Conservation (phyloP, 2,888 invertebrate species). For the Epinotia bilunana region DNA sequence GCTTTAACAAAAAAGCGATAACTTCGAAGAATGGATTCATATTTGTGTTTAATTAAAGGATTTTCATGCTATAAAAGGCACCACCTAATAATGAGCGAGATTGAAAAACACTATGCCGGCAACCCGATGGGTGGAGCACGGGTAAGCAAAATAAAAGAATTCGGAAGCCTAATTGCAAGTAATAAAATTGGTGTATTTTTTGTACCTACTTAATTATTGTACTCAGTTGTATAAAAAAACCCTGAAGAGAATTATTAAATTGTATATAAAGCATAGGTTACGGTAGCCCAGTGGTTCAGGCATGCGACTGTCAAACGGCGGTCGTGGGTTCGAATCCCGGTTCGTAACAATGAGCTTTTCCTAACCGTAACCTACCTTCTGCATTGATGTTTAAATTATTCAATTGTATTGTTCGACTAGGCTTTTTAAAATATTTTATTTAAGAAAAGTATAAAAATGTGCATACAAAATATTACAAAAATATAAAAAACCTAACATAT, state of each 20-base stretch:
- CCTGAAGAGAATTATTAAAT: background rate
- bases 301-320: too few relatives aligned
- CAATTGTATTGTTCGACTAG: too few relatives aligned
- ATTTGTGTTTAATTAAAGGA: conserved; percentile 79
- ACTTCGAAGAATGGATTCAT: conserved; percentile 71
- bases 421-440: too few relatives aligned
- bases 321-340: too few relatives aligned
- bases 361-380: too few relatives aligned
- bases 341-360: too few relatives aligned
- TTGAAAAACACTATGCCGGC: conserved; percentile 49
- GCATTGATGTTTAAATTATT: too few relatives aligned
- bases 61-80: conserved; percentile 76
- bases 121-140: conserved; percentile 48
- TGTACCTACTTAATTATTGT: background rate
- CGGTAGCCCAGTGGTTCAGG: too few relatives aligned
- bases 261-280: background rate
- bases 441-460: too few relatives aligned
- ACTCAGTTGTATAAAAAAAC: background rate
- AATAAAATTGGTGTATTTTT: conserved; percentile 4
- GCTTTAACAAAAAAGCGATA: conserved; percentile 75
- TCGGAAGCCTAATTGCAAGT: conserved; percentile 60
- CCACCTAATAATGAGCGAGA: conserved; percentile 59
- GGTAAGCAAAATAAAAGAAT: conserved; percentile 53
- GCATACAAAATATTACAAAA: too few relatives aligned
- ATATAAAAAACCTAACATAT: too few relatives aligned